These are phyloP conservation scores for Chaetodon trifascialis DNA, from an alignment of 2,113 vertebrate species.

Conservation along the genomic window DNA sequence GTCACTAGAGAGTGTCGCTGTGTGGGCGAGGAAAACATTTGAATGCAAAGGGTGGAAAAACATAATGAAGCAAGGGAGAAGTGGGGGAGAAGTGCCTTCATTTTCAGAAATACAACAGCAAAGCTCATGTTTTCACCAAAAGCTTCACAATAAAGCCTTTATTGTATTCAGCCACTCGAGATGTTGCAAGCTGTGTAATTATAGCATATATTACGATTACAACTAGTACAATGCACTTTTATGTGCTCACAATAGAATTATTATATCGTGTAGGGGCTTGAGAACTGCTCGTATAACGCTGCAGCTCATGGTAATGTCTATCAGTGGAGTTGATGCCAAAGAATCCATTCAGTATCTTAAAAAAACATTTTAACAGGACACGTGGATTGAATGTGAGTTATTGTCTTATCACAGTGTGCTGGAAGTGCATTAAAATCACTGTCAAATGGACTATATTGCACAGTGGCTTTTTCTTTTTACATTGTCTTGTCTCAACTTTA, in stretches of 20 bases:
- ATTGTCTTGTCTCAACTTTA: neutral
- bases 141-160: conserved; percentile 29
- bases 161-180: conserved; percentile 32
- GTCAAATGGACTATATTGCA: neutral
- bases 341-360: neutral
- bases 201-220: conserved; percentile 26
- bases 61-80: neutral
- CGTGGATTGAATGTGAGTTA: neutral
- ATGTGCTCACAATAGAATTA: neutral
- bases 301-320: neutral
- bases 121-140: conserved; percentile 15
- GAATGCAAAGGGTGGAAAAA: neutral
- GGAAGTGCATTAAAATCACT: neutral
- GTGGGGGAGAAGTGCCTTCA: neutral
- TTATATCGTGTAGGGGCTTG: neutral
- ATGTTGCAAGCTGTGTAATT: conserved; percentile 36
- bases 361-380: neutral
- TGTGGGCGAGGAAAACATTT: neutral
- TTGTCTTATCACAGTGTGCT: neutral
- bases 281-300: neutral
- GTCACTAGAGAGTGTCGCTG: neutral
- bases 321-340: neutral
- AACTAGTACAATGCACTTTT: conserved; percentile 16
- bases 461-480: neutral
- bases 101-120: neutral